Conservation (phyloP, 2,797 vertebrate genomes). For the Oreonectes daqikongensis region DNA sequence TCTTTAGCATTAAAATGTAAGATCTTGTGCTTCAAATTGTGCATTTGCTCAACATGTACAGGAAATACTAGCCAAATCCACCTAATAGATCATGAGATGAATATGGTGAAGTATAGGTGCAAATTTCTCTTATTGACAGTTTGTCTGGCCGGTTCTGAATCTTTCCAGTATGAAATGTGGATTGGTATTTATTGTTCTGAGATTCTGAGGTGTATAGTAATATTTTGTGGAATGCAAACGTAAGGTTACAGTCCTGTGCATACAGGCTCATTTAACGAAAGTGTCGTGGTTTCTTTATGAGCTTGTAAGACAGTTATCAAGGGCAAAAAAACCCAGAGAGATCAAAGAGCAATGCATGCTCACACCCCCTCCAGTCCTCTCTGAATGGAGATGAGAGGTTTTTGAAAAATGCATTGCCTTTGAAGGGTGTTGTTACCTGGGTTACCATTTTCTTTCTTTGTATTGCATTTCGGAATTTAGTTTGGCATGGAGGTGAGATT, state of each 20-base stretch:
- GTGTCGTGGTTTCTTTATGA: conserved; percentile 63
- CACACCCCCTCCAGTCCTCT: conserved; percentile 62
- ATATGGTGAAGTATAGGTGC: not conserved
- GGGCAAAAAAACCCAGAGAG: conserved; percentile 67
- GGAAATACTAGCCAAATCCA: not conserved
- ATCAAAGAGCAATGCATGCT: conserved; percentile 69
- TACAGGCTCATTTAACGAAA: conserved; percentile 62
- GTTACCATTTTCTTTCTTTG: conserved; percentile 59
- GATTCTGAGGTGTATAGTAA: not conserved
- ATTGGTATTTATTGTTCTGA: conserved; percentile 1
- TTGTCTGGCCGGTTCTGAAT: not conserved
- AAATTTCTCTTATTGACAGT: not conserved
- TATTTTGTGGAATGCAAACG: conserved; percentile 11
- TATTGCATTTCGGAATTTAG: conserved; percentile 71
- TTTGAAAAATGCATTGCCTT: conserved; percentile 71
- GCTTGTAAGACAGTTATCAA: conserved; percentile 68
- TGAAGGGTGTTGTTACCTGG: conserved; percentile 70
- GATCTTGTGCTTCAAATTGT: no score
- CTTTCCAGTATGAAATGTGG: not conserved
- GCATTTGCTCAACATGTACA: no score
- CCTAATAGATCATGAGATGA: not conserved
- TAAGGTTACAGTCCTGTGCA: conserved; percentile 35
- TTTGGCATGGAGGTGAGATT: conserved; percentile 48
- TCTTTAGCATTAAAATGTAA: no score
- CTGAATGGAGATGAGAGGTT: conserved; percentile 63